A percentile compares a stretch with the other conserved stretches of the same genome.
Evolutionary conservation across 1,140 invertebrate species (phyloP).

Genomic region (Chelonus insularis): DNA sequence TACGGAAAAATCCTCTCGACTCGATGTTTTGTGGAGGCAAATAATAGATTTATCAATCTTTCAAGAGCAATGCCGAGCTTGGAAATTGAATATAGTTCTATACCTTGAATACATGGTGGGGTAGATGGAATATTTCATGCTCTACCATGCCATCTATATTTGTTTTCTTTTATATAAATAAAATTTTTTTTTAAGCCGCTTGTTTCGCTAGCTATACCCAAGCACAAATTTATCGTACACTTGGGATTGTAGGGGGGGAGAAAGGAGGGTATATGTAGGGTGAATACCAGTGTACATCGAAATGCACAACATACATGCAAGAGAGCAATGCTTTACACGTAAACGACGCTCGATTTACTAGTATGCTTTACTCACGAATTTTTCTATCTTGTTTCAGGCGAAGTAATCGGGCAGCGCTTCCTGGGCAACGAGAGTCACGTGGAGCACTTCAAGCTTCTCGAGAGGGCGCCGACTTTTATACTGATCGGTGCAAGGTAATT

Average conservation of each 20-base stretch:
- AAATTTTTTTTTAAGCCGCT: background rate
- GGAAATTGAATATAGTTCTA: constrained; percentile 25
- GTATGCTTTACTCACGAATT: constrained; percentile 22
- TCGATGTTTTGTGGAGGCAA: constrained; percentile 9
- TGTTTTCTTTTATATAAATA: background rate
- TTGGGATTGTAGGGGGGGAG: no score
- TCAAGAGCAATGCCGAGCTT: constrained; percentile 24
- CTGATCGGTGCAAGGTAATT: constrained; percentile 70
- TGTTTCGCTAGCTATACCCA: background rate
- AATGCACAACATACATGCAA: constrained; percentile 21
- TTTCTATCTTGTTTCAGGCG: constrained; percentile 48
- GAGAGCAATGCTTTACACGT: constrained; percentile 25
- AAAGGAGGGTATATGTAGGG: background rate
- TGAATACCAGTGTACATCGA: constrained; percentile 6
- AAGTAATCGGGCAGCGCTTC: constrained; percentile 62
- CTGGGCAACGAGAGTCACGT: constrained; percentile 65
- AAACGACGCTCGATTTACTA: constrained; percentile 18
- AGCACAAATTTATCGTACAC: constrained; percentile 20
- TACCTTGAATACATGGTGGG: constrained; percentile 1
- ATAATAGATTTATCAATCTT: constrained; percentile 30
- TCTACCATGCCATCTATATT: constrained; percentile 5
- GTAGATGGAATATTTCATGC: constrained; percentile 11
- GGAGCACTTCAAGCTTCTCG: constrained; percentile 70
- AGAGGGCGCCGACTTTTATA: constrained; percentile 65
- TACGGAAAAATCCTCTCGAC: background rate